Evolutionary conservation across 92 coral and sea anemone genomes (phyloP), one percentile per base, ranked within the genome.

Genomic region (Hydrozoanthus gracilis): DNA sequence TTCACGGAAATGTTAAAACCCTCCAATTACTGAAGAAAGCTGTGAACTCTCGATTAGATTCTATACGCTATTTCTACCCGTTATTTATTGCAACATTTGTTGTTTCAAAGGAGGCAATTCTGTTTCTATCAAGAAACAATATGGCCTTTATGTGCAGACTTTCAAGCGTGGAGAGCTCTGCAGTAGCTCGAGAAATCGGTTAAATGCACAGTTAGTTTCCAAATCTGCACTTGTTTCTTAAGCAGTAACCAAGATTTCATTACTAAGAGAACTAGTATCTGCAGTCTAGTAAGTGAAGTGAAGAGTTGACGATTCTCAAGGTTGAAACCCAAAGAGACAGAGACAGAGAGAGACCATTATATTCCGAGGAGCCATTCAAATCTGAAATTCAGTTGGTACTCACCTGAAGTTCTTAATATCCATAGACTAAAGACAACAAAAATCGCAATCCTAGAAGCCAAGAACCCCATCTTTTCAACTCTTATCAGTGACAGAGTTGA

Each of bases 381-480:
- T 27, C 39, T 27, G 2, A 27, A 27, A 27, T 27, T 27, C 39
- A 27, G 39, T 39, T 61, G 13, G 61, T 64, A 80, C 85, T 48
- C 17, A 80, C 85, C 39, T 47, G 73, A 76, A 5, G 15, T 56
- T 56, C 20, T 58, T 5, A n/a, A n/a, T 8, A 46, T 65, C 85
- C 85, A 80, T 65, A 80, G 14, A 6, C 73, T 14, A 13, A 80
- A 70, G 13, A 66, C 39, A 4, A 93, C 88, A 92, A 92, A 90
- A 79, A 91, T 80, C 44, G 92, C 92, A 80, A 91, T 76, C 90
- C 91, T 76, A 76, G 82, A 76, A 76, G 78, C 90, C 74, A 83
- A 79, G 93, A 96, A 96, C 99, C 98, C 93, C 99, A 96, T 96
- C 98, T 93, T 96, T 95, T 95, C 96, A 96, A 95, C 99, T 96